A percentile compares a stretch with the other conserved stretches of the same genome.
phyloP scores from a whole-genome alignment of 2,113 vertebrate genomes.

The Cyphomyrus plagiostoma region DNA sequence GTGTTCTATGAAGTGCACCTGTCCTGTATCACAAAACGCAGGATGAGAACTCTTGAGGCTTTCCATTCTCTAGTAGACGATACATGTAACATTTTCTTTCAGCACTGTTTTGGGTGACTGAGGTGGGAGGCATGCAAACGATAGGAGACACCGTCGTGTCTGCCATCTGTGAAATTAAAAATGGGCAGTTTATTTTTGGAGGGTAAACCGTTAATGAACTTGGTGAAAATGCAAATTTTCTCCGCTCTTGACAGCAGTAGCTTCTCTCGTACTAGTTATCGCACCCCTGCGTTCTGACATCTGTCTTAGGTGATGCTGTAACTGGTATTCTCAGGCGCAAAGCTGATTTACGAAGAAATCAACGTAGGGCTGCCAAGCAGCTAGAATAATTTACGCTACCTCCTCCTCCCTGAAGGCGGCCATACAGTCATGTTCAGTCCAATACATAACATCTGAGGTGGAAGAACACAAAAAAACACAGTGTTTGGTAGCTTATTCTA shows the following conservation, averaged over 20 bases:
- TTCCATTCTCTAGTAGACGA: background rate
- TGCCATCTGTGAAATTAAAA: background rate
- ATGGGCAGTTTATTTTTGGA: background rate
- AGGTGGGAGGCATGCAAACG: background rate
- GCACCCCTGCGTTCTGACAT: background rate
- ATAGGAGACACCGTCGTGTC: background rate
- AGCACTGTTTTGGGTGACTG: background rate
- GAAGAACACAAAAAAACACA: background rate
- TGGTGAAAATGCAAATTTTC: background rate
- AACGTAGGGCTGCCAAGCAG: background rate
- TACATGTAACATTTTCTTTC: background rate
- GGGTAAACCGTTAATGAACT: background rate
- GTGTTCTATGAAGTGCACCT: background rate
- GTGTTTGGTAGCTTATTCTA: background rate
- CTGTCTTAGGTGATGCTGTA: background rate
- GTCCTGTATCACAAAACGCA: background rate
- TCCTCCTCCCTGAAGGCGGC: background rate
- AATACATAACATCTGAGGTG: background rate
- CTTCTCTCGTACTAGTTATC: background rate
- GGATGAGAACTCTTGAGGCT: background rate
- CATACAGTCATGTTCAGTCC: background rate
- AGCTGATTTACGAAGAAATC: background rate
- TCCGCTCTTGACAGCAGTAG: background rate
- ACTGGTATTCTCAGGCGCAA: background rate
- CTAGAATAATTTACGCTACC: background rate